Evolutionary conservation across 64 coral and sea anemone genomes (phyloP).

Genomic region (Actinia equina): DNA sequence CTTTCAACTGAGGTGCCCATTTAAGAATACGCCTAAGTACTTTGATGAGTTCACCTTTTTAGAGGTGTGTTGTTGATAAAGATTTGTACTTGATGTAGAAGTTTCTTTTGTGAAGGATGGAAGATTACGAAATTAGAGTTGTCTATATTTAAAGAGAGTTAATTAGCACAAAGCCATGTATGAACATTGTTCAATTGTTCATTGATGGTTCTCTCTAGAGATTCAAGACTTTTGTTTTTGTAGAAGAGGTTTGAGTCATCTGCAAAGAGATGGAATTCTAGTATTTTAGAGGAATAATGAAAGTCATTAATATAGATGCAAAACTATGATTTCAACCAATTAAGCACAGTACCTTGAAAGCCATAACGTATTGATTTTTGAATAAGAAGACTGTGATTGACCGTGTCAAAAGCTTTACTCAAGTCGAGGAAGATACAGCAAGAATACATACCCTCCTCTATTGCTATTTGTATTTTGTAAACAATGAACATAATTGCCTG

Average conservation of each 20-base stretch:
- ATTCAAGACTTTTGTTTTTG: not conserved
- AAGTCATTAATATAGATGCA: slow-evolving; percentile 52
- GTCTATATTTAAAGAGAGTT: not conserved
- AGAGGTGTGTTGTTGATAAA: not conserved
- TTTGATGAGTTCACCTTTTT: not conserved
- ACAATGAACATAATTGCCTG: slow-evolving; percentile 18
- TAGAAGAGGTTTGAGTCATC: slow-evolving; percentile 34
- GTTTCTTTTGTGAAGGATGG: slow-evolving; percentile 9
- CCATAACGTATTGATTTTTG: slow-evolving; percentile 23
- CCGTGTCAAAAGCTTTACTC: not conserved
- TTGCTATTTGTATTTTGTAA: slow-evolving; percentile 22
- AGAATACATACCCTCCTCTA: not conserved
- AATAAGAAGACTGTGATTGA: slow-evolving; percentile 12
- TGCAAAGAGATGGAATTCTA: slow-evolving; percentile 49
- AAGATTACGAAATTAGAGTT: not conserved
- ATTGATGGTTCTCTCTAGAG: not conserved
- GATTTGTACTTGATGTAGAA: not conserved
- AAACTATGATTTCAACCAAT: not conserved
- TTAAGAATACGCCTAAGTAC: not conserved
- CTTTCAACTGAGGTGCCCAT: slow-evolving; percentile 22
- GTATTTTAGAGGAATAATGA: not conserved
- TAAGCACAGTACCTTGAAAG: slow-evolving; percentile 25
- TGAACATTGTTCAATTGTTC: not conserved
- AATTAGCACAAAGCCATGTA: not conserved
- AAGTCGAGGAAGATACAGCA: slow-evolving; percentile 31